Conservation (phyloP, 2,113 vertebrate genomes). For the Centrocercus urophasianus region DNA sequence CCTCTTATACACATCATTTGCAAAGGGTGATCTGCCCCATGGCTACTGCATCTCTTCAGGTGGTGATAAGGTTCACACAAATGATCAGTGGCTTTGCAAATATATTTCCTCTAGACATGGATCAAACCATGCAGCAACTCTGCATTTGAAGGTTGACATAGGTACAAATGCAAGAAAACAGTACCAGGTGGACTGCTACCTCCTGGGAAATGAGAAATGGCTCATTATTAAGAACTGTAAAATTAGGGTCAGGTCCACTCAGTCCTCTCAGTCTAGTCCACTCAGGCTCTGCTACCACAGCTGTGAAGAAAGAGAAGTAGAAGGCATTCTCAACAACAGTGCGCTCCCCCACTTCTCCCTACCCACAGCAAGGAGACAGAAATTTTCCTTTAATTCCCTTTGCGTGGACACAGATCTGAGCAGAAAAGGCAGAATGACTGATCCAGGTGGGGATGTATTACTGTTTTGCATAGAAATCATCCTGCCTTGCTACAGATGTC, state of each 20-base stretch:
- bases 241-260: neutral
- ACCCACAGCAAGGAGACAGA: neutral
- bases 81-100: neutral
- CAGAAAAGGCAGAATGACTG: neutral
- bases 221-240: neutral
- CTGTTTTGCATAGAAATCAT: neutral
- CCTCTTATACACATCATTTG: neutral
- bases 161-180: neutral
- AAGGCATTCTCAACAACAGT: fast-evolving
- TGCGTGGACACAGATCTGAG: neutral
- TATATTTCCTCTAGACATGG: neutral
- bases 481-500: fast-evolving
- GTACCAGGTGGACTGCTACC: neutral
- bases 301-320: neutral
- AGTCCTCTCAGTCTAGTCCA: neutral
- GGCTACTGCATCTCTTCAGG: neutral
- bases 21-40: neutral
- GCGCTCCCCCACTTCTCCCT: neutral
- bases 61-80: neutral
- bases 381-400: neutral
- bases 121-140: neutral
- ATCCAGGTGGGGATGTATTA: neutral
- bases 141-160: neutral
- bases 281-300: neutral
- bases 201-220: neutral